phyloP scores from a whole-genome alignment of 1,140 invertebrate species.

The Drosophila arizonae region DNA sequence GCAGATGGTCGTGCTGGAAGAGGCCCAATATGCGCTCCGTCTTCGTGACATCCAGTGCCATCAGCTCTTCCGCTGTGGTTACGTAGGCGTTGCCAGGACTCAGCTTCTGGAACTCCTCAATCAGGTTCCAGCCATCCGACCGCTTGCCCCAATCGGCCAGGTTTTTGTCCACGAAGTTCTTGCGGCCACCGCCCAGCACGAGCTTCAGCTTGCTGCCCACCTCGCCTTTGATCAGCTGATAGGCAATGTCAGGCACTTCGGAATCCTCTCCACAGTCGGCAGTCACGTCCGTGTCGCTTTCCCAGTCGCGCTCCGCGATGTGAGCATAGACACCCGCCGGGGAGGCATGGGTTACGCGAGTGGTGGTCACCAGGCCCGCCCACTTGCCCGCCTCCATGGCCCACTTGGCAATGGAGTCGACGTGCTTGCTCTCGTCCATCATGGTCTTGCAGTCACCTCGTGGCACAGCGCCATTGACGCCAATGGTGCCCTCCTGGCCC shows the following conservation, averaged over 20 bases:
- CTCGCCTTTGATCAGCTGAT: conserved; percentile 88
- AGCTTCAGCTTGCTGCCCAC: conserved; percentile 86
- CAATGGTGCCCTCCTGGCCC: conserved; percentile 89
- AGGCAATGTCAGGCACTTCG: conserved; percentile 88
- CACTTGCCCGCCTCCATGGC: conserved; percentile 88
- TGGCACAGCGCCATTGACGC: conserved; percentile 87
- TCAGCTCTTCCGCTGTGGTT: conserved; percentile 85
- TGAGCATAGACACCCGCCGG: conserved; percentile 90
- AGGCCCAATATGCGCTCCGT: conserved; percentile 83
- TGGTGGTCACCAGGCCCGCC: conserved; percentile 91
- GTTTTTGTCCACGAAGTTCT: conserved; percentile 86
- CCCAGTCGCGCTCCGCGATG: conserved; percentile 89
- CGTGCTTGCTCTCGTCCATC: conserved; percentile 84
- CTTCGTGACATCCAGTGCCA: conserved; percentile 69
- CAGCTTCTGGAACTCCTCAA: conserved; percentile 86
- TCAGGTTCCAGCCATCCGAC: conserved; percentile 87
- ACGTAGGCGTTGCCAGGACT: conserved; percentile 84
- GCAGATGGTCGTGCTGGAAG: conserved; percentile 84
- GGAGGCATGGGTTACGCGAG: conserved; percentile 91
- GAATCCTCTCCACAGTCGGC: conserved; percentile 71
- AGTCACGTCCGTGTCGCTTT: conserved; percentile 86
- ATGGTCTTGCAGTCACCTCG: conserved; percentile 85
- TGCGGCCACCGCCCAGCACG: conserved; percentile 89
- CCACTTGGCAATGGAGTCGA: conserved; percentile 88
- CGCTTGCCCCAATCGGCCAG: conserved; percentile 82